Evolutionary conservation across 1,140 invertebrate species (phyloP).

Genomic region (Callitettix versicolor): DNA sequence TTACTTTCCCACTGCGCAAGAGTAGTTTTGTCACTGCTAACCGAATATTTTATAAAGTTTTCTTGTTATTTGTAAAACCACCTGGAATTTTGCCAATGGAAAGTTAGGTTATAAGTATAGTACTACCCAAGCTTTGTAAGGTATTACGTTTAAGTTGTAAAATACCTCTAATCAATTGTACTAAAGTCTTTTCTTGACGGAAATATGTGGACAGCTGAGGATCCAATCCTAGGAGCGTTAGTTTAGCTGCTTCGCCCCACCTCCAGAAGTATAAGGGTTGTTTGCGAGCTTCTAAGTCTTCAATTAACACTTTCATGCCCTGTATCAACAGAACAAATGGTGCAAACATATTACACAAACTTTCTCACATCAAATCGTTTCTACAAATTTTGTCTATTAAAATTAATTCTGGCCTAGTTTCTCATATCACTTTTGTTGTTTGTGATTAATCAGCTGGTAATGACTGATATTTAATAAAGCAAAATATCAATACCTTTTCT

Average conservation of each 20-base stretch:
- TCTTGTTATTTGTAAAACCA: no score
- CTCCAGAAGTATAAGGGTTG: slow-evolving; percentile 34
- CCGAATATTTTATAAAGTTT: no score
- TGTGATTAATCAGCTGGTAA: not conserved
- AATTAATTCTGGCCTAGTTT: not conserved
- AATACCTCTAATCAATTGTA: slow-evolving; percentile 23
- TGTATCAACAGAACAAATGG: slow-evolving; percentile 23
- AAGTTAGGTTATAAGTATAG: no score
- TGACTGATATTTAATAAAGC: not conserved
- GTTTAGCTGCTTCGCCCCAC: slow-evolving; percentile 26
- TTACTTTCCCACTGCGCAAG: no score
- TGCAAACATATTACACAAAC: no score
- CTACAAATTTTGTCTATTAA: not conserved
- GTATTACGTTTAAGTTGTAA: no score
- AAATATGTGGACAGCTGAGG: slow-evolving; percentile 19
- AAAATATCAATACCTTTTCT: no score
- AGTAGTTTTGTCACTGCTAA: no score
- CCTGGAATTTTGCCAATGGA: no score
- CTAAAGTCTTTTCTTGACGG: slow-evolving; percentile 19
- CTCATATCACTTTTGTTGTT: not conserved
- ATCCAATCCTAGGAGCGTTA: slow-evolving; percentile 23
- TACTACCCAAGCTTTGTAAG: no score
- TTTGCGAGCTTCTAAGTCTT: slow-evolving; percentile 30
- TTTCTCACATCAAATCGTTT: no score
- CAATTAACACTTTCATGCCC: slow-evolving; percentile 31